Conservation (phyloP, 35 echinoderm and acorn worm genomes). For the Eucidaris tribuloides region DNA sequence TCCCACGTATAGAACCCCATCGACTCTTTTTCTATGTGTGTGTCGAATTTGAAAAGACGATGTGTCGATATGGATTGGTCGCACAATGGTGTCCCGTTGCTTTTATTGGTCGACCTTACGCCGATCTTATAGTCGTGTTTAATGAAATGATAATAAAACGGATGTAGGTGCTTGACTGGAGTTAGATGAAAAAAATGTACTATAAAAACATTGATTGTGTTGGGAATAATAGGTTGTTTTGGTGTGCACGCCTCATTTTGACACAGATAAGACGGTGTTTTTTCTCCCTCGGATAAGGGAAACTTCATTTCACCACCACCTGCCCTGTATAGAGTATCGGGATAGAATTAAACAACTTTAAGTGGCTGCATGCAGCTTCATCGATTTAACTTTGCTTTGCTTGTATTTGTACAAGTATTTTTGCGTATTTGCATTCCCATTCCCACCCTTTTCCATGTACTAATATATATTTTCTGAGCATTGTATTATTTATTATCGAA, state of each 20-base stretch:
- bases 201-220: constrained; percentile 11
- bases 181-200: constrained; percentile 31
- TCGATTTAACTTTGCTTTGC: no score
- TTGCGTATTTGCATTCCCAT: no score
- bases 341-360: no score
- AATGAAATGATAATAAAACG: constrained; percentile 34
- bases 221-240: constrained; percentile 30
- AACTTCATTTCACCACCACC: background rate
- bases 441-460: no score
- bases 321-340: background rate
- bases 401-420: no score
- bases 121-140: constrained; percentile 7
- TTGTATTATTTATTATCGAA: no score
- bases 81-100: background rate
- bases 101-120: background rate
- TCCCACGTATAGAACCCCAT: no score
- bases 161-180: constrained; percentile 11
- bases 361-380: no score
- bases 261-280: constrained; percentile 17
- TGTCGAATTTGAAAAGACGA: constrained; percentile 6
- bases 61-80: background rate
- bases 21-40: no score
- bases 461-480: no score
- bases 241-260: constrained; percentile 16
- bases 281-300: background rate